Conservation (phyloP, 2,888 invertebrate genomes). For the Phyllotreta cruciferae region DNA sequence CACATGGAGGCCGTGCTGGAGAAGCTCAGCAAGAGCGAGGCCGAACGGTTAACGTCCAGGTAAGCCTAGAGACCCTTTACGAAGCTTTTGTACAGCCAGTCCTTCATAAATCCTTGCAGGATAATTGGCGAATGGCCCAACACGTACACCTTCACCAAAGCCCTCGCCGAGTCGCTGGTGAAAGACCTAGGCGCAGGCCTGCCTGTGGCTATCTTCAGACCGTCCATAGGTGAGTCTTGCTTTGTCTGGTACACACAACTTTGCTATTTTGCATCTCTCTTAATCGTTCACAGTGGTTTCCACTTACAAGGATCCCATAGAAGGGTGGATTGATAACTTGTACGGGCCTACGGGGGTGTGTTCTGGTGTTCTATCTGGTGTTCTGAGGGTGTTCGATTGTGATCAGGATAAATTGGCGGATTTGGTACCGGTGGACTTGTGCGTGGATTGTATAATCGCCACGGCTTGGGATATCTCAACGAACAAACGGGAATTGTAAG, state of each 20-base stretch:
- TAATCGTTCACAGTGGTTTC: constrained; percentile 64
- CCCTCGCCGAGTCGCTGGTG: constrained; percentile 77
- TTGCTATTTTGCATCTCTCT: neutral
- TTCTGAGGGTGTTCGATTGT: constrained; percentile 76
- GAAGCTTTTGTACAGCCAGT: too few species aligned
- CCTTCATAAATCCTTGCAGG: too few species aligned
- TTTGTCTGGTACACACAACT: neutral
- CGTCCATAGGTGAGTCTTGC: constrained; percentile 71
- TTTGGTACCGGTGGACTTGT: constrained; percentile 78
- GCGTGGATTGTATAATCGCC: constrained; percentile 82
- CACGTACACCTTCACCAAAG: constrained; percentile 88
- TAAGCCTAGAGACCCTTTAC: too few species aligned
- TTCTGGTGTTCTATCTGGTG: constrained; percentile 78
- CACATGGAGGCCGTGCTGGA: constrained; percentile 59
- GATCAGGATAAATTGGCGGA: constrained; percentile 74
- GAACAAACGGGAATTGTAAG: constrained; percentile 10
- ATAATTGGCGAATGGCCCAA: constrained; percentile 77
- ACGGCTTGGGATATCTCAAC: constrained; percentile 72
- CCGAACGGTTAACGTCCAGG: constrained; percentile 57
- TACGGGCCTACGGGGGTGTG: constrained; percentile 86
- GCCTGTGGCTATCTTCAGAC: constrained; percentile 80
- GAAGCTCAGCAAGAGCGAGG: constrained; percentile 49
- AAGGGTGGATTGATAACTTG: constrained; percentile 90
- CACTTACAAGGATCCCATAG: constrained; percentile 75
- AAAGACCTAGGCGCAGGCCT: constrained; percentile 66